Evolutionary conservation across 2,113 vertebrate genomes (phyloP).

Genomic region (Callopanchax toddi): DNA sequence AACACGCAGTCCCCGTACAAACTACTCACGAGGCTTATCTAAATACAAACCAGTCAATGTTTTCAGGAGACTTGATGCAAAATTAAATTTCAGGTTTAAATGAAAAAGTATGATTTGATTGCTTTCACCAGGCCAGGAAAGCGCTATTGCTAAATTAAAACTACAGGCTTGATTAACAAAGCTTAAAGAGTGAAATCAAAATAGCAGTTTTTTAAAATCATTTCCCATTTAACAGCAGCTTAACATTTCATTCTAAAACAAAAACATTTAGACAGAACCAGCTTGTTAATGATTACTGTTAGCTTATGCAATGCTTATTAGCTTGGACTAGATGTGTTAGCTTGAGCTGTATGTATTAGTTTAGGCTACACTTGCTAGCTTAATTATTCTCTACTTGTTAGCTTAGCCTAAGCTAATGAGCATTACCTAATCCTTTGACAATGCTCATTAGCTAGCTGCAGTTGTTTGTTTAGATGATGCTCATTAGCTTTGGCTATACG

Average conservation of each 20-base stretch:
- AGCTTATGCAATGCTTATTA: neutral
- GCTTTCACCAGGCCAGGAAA: neutral
- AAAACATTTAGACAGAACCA: neutral
- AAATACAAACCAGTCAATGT: conserved; percentile 43
- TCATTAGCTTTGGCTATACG: neutral
- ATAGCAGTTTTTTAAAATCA: neutral
- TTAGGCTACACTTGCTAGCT: neutral
- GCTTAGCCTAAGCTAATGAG: neutral
- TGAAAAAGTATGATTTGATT: conserved; percentile 6
- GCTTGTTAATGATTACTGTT: neutral
- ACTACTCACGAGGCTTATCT: conserved; percentile 40
- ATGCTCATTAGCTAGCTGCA: too few relatives aligned
- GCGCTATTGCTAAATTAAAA: neutral
- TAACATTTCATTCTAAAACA: too few relatives aligned
- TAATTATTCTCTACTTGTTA: neutral
- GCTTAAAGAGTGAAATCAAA: neutral
- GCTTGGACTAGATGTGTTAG: neutral
- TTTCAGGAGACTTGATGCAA: conserved; percentile 22
- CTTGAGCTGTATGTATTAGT: neutral
- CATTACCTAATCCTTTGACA: too few relatives aligned
- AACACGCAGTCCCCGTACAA: conserved; percentile 42
- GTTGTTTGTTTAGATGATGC: neutral
- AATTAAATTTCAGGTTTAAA: conserved; percentile 18
- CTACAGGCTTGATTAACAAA: neutral
- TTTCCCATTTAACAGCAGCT: too few relatives aligned